These are phyloP conservation scores for Cetoscarus ocellatus DNA, from an alignment of 2,797 vertebrate species.

Conservation along the genomic window DNA sequence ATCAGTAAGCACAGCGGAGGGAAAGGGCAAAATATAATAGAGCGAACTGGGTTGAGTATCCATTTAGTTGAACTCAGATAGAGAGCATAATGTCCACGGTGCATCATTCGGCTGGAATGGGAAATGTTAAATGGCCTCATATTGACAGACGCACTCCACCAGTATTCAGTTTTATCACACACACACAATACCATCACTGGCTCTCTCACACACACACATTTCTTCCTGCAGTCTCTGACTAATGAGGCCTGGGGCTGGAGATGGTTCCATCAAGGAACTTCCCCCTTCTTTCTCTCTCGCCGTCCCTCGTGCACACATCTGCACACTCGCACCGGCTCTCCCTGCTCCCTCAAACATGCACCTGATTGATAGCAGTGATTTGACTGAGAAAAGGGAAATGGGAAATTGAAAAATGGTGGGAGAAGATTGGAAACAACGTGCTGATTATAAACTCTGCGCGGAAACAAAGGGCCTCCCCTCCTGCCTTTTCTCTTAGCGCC, in stretches of 20 bases:
- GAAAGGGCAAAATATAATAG: constrained; percentile 70
- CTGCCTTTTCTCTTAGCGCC: constrained; percentile 73
- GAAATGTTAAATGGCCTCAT: constrained; percentile 77
- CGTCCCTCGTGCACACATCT: constrained; percentile 11
- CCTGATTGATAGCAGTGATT: constrained; percentile 88
- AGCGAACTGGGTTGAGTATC: constrained; percentile 71
- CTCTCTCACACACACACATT: constrained; percentile 47
- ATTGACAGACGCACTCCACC: constrained; percentile 75
- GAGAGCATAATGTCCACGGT: constrained; percentile 74
- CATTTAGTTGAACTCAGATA: constrained; percentile 72
- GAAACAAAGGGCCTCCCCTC: constrained; percentile 82
- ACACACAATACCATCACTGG: constrained; percentile 5
- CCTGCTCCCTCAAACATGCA: constrained; percentile 68
- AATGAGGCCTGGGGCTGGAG: constrained; percentile 82
- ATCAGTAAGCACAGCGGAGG: constrained; percentile 65
- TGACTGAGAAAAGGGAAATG: constrained; percentile 86
- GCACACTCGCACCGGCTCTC: constrained; percentile 21
- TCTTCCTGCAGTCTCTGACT: constrained; percentile 78
- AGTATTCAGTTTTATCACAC: constrained; percentile 71
- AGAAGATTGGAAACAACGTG: constrained; percentile 84
- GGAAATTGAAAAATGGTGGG: constrained; percentile 88
- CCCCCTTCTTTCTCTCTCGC: constrained; percentile 47
- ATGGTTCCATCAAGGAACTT: constrained; percentile 84
- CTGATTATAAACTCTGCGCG: constrained; percentile 85
- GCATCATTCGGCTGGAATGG: constrained; percentile 75